These are phyloP conservation scores for Drosophila asahinai DNA, from an alignment of 1,140 invertebrate genomes.

Conservation along the genomic window DNA sequence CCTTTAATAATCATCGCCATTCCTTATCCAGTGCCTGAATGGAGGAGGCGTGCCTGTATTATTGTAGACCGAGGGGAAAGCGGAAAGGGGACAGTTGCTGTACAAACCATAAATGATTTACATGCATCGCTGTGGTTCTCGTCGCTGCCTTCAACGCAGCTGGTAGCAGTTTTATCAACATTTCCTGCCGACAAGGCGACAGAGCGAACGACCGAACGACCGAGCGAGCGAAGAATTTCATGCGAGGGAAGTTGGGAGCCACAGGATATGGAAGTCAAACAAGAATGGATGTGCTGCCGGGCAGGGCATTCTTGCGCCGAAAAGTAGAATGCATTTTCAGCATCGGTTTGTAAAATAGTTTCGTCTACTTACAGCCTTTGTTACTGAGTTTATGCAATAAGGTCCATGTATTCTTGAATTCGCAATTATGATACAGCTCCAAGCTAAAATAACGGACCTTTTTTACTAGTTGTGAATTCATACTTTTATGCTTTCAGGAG, in stretches of 20 bases:
- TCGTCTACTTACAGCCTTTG: constrained; percentile 35
- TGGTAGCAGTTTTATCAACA: constrained; percentile 73
- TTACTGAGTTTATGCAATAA: not conserved
- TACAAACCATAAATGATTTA: constrained; percentile 41
- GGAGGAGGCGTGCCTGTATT: not conserved
- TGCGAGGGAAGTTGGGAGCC: constrained; percentile 62
- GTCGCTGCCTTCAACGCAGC: constrained; percentile 50
- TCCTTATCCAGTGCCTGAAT: constrained; percentile 9
- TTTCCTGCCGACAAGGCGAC: constrained; percentile 56
- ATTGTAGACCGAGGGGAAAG: not conserved
- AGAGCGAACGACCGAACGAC: constrained; percentile 12
- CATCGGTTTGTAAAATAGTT: constrained; percentile 70
- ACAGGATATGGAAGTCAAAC: constrained; percentile 71
- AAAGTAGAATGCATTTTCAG: constrained; percentile 29
- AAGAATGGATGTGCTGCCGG: constrained; percentile 32
- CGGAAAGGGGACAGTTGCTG: not conserved
- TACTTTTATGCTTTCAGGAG: not conserved
- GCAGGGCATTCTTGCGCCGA: constrained; percentile 46
- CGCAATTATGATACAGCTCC: not conserved
- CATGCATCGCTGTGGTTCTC: constrained; percentile 43
- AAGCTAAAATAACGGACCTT: not conserved
- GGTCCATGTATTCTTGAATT: not conserved
- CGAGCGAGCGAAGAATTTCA: constrained; percentile 23
- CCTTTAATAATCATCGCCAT: constrained; percentile 7
- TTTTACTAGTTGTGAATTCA: not conserved